A percentile compares a stretch with the other conserved stretches of the same genome.
phyloP scores from a whole-genome alignment of 1,140 invertebrate species.

The Armadillidium nasatum region DNA sequence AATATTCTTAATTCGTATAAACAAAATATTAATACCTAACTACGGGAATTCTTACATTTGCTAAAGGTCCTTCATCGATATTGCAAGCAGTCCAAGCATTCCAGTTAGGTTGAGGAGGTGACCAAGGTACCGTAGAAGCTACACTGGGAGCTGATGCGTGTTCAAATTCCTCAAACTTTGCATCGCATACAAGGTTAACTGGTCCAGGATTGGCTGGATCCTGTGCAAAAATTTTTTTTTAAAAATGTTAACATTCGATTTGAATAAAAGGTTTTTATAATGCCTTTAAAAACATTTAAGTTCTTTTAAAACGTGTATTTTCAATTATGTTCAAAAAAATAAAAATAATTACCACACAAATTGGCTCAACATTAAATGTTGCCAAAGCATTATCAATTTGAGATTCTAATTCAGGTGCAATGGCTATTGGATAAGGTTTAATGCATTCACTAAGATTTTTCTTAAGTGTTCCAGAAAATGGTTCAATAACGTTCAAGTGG shows the following conservation, averaged over 20 bases:
- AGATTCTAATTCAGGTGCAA: constrained; percentile 63
- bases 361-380: constrained; percentile 56
- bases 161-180: constrained; percentile 61
- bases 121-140: constrained; percentile 85
- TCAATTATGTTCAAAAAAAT: background rate
- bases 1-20: too few relatives aligned
- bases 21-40: too few relatives aligned
- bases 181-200: constrained; percentile 57
- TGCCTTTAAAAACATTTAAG: background rate
- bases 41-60: constrained; percentile 53
- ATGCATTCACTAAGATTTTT: constrained; percentile 69
- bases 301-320: background rate
- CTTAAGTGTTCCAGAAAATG: constrained; percentile 71
- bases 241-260: too few relatives aligned
- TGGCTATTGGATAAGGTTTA: constrained; percentile 70
- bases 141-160: constrained; percentile 53
- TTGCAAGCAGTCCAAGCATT: constrained; percentile 92
- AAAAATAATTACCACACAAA: constrained; percentile 44
- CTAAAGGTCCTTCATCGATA: constrained; percentile 87
- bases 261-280: background rate
- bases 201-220: constrained; percentile 43
- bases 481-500: constrained; percentile 88
- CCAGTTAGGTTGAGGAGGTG: constrained; percentile 91
- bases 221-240: background rate
- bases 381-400: constrained; percentile 63